Percentiles rank a stretch among this genome's conserved stretches.
phyloP scores from a whole-genome alignment of 1,140 invertebrate genomes.

The Penaeus indicus region DNA sequence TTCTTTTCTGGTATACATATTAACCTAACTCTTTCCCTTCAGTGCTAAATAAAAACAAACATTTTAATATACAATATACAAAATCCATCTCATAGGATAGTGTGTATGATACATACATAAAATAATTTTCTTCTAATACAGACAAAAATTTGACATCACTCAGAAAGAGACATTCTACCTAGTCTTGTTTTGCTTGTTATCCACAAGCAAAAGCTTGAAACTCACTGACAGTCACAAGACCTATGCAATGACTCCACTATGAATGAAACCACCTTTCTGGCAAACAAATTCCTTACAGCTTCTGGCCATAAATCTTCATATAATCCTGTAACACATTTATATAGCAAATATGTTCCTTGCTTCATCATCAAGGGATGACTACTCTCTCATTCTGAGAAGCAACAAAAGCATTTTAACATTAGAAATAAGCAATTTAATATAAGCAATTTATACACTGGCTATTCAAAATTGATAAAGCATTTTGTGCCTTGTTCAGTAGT shows the following conservation, averaged over 20 bases:
- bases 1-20: constrained; percentile 47
- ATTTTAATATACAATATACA: constrained; percentile 52
- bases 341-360: no score
- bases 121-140: constrained; percentile 36
- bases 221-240: no score
- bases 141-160: constrained; percentile 34
- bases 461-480: constrained; percentile 27
- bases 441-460: constrained; percentile 21
- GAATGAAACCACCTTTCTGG: constrained; percentile 37
- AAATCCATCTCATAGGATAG: constrained; percentile 44
- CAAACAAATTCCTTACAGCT: neutral
- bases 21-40: constrained; percentile 44
- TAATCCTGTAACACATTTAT: no score
- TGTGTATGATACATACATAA: constrained; percentile 36
- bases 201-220: neutral
- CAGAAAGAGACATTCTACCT: neutral
- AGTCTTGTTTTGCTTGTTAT: neutral
- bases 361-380: no score
- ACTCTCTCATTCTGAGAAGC: neutral
- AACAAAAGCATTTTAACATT: constrained; percentile 14
- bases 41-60: constrained; percentile 38
- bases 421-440: constrained; percentile 9
- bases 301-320: no score
- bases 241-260: constrained; percentile 11
- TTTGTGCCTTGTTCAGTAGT: constrained; percentile 38